Percentiles rank a stretch among this genome's conserved stretches.
phyloP scores from a whole-genome alignment of 1,140 invertebrate genomes.

The Phocides pigmalion region DNA sequence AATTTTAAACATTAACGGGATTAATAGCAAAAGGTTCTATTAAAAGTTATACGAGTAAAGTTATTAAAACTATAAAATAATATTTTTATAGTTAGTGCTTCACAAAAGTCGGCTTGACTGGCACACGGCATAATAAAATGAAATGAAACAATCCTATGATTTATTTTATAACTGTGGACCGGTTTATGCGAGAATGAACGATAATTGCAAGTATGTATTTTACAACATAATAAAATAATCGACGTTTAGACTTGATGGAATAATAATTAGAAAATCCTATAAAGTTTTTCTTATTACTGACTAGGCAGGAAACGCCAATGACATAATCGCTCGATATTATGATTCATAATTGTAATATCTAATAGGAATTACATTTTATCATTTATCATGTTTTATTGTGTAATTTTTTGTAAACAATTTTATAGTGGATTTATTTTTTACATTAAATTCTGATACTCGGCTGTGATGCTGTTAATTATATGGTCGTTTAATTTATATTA shows the following conservation, averaged over 20 bases:
- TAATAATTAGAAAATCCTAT: too few relatives aligned
- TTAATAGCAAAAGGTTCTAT: background rate
- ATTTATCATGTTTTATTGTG: too few relatives aligned
- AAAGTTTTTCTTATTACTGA: too few relatives aligned
- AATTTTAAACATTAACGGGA: background rate
- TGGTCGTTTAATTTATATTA: slow-evolving; percentile 28
- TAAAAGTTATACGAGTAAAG: slow-evolving; percentile 30
- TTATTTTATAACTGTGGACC: slow-evolving; percentile 66
- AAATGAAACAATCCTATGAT: slow-evolving; percentile 74
- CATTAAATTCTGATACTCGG: background rate
- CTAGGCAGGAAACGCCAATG: too few relatives aligned
- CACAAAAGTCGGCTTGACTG: slow-evolving; percentile 60
- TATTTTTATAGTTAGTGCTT: slow-evolving; percentile 61
- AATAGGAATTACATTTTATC: too few relatives aligned
- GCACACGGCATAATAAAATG: slow-evolving; percentile 70
- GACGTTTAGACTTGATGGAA: too few relatives aligned
- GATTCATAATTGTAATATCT: too few relatives aligned
- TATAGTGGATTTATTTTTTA: too few relatives aligned
- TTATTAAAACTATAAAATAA: slow-evolving; percentile 61
- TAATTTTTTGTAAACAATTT: too few relatives aligned
- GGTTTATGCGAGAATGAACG: slow-evolving; percentile 47
- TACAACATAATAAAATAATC: background rate
- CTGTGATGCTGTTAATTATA: background rate
- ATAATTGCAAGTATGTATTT: slow-evolving; percentile 23
- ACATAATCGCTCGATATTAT: too few relatives aligned